Conservation (phyloP, 1,140 invertebrate genomes). For the Planococcus citri region DNA sequence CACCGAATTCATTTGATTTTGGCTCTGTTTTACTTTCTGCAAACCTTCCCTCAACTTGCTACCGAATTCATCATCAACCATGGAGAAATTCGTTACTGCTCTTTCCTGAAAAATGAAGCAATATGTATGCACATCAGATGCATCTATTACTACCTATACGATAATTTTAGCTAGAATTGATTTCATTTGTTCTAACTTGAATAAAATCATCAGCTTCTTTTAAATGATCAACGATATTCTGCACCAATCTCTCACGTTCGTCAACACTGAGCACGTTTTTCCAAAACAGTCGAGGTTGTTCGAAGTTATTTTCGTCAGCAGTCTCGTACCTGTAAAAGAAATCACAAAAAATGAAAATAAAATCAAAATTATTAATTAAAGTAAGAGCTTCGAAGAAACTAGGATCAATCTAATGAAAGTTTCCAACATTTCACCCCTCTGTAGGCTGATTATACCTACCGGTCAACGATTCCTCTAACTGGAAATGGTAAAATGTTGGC, state of each 20-base stretch:
- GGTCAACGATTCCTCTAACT: constrained; percentile 40
- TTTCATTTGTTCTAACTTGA: constrained; percentile 39
- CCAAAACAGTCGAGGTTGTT: constrained; percentile 72
- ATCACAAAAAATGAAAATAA: no score
- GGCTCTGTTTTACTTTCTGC: constrained; percentile 17
- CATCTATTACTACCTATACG: no score
- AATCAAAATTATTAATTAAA: no score
- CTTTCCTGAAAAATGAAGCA: constrained; percentile 39
- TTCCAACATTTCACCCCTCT: no score
- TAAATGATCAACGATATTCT: constrained; percentile 69
- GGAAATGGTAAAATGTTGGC: constrained; percentile 33
- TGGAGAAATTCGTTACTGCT: constrained; percentile 59
- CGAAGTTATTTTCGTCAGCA: constrained; percentile 79
- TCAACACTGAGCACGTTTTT: constrained; percentile 59
- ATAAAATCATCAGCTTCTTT: constrained; percentile 70
- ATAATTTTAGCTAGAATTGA: background rate
- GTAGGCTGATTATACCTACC: no score
- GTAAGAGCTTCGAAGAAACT: no score
- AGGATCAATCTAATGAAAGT: no score
- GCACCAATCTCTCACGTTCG: constrained; percentile 54
- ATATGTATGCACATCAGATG: background rate
- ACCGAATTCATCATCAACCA: constrained; percentile 52
- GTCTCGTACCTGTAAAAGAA: constrained; percentile 68
- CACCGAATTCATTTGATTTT: no score
- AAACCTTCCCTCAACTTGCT: constrained; percentile 48